Evolutionary conservation across 1,140 invertebrate genomes (phyloP), one percentile per base, ranked within the genome.

Genomic region (Centruroides sculpturatus): DNA sequence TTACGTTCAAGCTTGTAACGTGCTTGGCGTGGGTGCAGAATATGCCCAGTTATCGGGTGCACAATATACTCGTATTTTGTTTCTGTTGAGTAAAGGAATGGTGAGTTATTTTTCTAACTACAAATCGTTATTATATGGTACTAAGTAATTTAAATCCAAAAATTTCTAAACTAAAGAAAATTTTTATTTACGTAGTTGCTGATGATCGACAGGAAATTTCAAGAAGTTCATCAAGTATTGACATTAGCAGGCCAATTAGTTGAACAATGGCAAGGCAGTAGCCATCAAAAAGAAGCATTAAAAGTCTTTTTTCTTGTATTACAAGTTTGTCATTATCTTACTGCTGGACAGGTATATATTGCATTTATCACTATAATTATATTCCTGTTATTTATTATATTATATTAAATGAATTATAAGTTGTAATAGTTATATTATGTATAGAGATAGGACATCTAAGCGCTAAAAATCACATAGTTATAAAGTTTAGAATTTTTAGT

Each of bases 221-320:
- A 83, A 64, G 91, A 95, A 76, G 91, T 92, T 51, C 83, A 91
- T 70, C 83, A 86, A 5, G 77, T 93, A 54, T 74, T 98, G 59
- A 88, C 85, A 66, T 83, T 88, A 70, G 89, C 89, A 0, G 86
- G 87, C 34, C 84, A 86, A 69, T 79, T 93, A 61, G 87, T 97
- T 35, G 92, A 96, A 73, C 83, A 83, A 62, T 94, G 89, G 84
- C 83, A 84, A 66, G 88, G 88, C n/a, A 87, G 82, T 72, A 79
- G 81, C 4, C 87, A 92, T 72, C 89, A 92, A 71, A 95, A 95
- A 72, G 92, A 96, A 77, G 73, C 73, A 11, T 79, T 95, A 0
- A 93, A 93, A 81, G 90, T 98, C 7, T 98, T 92, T 76, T 96
- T 93, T 74, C 79, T 97, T 65, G 89, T 97, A 35, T 77, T 98